Percentiles rank a stretch among this genome's conserved stretches.
Evolutionary conservation across 2,113 vertebrate species (phyloP).

Genomic region (Merops nubicus): DNA sequence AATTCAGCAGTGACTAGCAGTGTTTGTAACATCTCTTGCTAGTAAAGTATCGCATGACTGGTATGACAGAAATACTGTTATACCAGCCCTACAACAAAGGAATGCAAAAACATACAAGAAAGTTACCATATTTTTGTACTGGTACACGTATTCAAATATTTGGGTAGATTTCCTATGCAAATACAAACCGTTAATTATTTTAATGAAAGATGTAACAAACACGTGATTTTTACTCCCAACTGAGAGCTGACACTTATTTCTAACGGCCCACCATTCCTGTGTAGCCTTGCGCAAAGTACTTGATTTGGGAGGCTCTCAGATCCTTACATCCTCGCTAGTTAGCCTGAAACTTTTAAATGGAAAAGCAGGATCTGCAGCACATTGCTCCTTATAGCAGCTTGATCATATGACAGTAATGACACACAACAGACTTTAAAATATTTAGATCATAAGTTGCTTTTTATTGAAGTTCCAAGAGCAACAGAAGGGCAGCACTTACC

Average conservation of each 20-base stretch:
- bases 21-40: background rate
- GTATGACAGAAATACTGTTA: background rate
- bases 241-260: background rate
- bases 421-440: background rate
- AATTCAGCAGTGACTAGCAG: background rate
- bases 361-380: background rate
- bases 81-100: background rate
- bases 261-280: background rate
- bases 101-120: background rate
- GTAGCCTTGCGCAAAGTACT: background rate
- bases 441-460: background rate
- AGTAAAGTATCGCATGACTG: background rate
- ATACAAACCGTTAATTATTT: background rate
- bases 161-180: background rate
- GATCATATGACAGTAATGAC: background rate
- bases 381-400: background rate
- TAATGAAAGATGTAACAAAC: background rate
- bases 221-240: background rate
- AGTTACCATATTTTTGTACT: no score
- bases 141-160: background rate
- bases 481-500: background rate
- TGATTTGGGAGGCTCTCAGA: background rate
- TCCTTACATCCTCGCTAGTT: background rate
- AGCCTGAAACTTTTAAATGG: background rate
- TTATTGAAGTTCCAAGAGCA: conserved; percentile 3